These are phyloP conservation scores for Callionymus lyra DNA, from an alignment of 2,113 vertebrate species.

Conservation along the genomic window DNA sequence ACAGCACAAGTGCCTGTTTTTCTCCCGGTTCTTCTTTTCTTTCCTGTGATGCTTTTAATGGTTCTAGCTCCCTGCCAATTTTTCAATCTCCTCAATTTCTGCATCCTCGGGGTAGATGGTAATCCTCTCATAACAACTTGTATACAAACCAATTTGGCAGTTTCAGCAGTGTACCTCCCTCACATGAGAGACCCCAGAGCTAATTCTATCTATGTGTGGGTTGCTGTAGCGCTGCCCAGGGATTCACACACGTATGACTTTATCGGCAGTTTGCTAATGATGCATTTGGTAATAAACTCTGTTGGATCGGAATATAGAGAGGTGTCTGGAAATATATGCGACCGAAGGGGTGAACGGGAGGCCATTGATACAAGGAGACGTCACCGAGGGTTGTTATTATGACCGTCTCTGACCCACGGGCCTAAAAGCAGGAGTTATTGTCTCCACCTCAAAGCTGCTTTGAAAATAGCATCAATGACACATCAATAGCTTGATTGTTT, in stretches of 20 bases:
- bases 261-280: constrained; percentile 44
- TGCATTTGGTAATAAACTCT: constrained; percentile 39
- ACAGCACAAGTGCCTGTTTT: constrained; percentile 16
- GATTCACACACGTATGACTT: constrained; percentile 45
- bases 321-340: constrained; percentile 24
- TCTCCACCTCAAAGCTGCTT: constrained; percentile 27
- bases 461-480: constrained; percentile 27
- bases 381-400: constrained; percentile 27
- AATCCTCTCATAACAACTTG: constrained; percentile 59
- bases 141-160: constrained; percentile 59
- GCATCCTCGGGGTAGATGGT: constrained; percentile 54
- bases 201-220: constrained; percentile 53
- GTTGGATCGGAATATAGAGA: constrained; percentile 26
- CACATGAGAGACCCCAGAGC: constrained; percentile 46
- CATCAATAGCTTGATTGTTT: constrained; percentile 33
- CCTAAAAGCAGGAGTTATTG: constrained; percentile 28
- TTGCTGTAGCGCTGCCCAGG: constrained; percentile 35
- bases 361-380: constrained; percentile 18
- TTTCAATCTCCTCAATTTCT: constrained; percentile 43
- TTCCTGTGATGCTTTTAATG: constrained; percentile 17
- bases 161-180: constrained; percentile 46
- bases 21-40: constrained; percentile 14
- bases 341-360: constrained; percentile 27
- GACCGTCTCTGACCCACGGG: constrained; percentile 18
- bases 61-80: constrained; percentile 43